These are phyloP conservation scores for Rattus norvegicus DNA, from an alignment of 2,113 vertebrate species.

Conservation along the genomic window DNA sequence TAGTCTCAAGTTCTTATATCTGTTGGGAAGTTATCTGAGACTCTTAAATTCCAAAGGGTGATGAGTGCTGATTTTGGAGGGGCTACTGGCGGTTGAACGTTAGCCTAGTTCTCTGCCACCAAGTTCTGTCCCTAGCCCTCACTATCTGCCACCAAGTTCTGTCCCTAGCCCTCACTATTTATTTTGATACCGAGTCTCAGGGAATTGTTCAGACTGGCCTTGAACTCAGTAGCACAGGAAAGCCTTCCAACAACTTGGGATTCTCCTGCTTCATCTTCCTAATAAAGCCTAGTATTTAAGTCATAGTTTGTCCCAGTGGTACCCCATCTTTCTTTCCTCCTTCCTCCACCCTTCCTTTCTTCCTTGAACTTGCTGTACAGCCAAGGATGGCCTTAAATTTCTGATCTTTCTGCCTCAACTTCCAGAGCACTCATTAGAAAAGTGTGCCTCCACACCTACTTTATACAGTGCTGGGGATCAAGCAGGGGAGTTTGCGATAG, in stretches of 20 bases:
- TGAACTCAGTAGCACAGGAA: background rate
- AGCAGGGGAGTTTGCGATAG: background rate
- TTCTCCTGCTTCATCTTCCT: background rate
- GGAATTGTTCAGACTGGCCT: background rate
- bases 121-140: background rate
- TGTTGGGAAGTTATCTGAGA: conserved; percentile 4
- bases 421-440: background rate
- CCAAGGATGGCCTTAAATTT: background rate
- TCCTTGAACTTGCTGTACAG: background rate
- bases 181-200: background rate
- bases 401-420: background rate
- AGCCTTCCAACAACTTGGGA: background rate
- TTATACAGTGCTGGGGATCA: background rate
- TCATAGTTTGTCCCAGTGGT: background rate
- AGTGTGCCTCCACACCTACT: background rate
- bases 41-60: conserved; percentile 17
- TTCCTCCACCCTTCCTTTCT: background rate
- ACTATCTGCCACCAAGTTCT: background rate
- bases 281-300: conserved; percentile 2
- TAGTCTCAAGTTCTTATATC: conserved; percentile 1
- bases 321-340: no score
- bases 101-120: background rate
- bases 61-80: background rate
- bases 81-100: background rate
- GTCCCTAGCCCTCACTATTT: background rate